Evolutionary conservation across 2,113 vertebrate species (phyloP), one percentile per base, ranked within the genome.

Genomic region (Cepphus grylle): DNA sequence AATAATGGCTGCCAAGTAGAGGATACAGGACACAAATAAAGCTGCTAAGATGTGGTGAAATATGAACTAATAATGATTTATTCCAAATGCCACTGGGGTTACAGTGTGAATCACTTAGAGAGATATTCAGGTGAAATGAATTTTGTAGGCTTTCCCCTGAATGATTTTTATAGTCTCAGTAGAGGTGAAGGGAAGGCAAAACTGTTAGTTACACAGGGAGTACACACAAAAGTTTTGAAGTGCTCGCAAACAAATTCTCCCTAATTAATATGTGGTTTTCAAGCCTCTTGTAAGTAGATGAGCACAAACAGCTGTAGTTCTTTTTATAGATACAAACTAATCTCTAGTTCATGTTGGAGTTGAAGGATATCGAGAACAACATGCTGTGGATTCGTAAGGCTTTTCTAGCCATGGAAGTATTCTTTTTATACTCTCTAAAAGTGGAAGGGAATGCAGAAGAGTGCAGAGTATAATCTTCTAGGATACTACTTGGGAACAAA

Each of bases 261-360:
- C 63, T 94, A 96, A 95, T 96, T 95, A 95, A 95, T 94, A 66
- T 38, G 65, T 69, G 55, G 71, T 91, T 95, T 96, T 82, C 86
- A 93, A 97, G 59, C 70, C 58, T 79, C 90, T 91, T 91, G n/a
- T 88, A 95, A 96, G 89, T 82, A 91, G 97, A 97, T 16, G 14
- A 95, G 78, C 79, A 82, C 3, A 4, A 94, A 93, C 94, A 97
- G 96, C 96, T 97, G 97, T 93, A 91, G 81, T 86, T 97, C 94
- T 95, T 97, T 97, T 95, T 93, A 95, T 97, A 97, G 95, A 53
- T 59, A 73, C 84, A 88, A 84, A 93, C 90, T 97, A 97, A 95
- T 96, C 96, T 95, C 89, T 94, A 91, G 71, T 95, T 82, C 78
- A 86, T 76, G 71, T 65, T 95, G 84, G 47, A 89, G 73, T 79